Conservation (phyloP, 2,113 vertebrate species). For the Ammodramus savannarum region DNA sequence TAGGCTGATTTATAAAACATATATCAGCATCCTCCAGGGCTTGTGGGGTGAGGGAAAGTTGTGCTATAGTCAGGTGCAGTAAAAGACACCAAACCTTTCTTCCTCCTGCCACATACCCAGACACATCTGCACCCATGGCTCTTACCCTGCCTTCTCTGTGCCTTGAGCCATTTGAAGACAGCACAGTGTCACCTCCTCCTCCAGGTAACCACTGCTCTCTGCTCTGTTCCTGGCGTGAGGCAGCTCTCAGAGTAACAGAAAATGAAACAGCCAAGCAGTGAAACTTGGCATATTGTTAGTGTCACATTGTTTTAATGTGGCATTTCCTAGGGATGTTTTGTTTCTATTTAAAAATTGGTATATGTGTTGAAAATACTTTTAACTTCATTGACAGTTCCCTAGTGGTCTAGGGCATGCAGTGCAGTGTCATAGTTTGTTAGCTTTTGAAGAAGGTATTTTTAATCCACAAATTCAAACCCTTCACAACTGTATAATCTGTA, state of each 20-base stretch:
- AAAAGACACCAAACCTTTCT: not conserved
- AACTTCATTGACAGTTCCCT: conserved; percentile 18
- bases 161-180: not conserved
- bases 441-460: conserved; percentile 29
- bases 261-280: not conserved
- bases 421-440: conserved; percentile 7
- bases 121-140: not conserved
- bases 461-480: conserved; percentile 26
- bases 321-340: conserved; percentile 51
- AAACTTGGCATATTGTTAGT: conserved; percentile 28
- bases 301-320: conserved; percentile 32
- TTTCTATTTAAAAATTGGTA: conserved; percentile 42
- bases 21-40: not conserved
- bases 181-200: rapidly evolving
- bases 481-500: conserved; percentile 30
- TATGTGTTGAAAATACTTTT: conserved; percentile 23
- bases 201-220: not conserved
- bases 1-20: not conserved
- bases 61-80: not conserved
- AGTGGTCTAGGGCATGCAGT: not conserved
- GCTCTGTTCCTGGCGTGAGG: rapidly evolving
- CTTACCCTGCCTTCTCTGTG: not conserved
- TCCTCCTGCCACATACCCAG: not conserved
- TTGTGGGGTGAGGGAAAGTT: not conserved
- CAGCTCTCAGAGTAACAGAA: not conserved